These are phyloP conservation scores for Vombatus ursinus DNA, from an alignment of 2,113 vertebrate genomes.

Conservation along the genomic window DNA sequence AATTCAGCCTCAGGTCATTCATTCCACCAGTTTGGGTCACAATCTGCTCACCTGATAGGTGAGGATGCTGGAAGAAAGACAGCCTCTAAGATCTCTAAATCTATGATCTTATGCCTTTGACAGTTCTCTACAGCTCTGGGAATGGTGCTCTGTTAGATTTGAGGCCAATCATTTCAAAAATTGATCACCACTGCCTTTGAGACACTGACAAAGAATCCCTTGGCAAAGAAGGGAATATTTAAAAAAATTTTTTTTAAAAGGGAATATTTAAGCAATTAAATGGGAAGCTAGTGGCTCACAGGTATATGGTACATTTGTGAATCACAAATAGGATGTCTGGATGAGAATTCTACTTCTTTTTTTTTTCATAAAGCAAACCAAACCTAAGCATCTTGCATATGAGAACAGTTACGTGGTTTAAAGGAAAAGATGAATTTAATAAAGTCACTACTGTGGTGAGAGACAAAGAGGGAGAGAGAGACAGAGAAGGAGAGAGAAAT, in stretches of 20 bases:
- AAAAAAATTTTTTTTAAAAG: not conserved
- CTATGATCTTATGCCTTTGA: not conserved
- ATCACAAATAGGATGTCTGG: not conserved
- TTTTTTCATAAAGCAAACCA: not conserved
- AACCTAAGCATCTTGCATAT: too few relatives aligned
- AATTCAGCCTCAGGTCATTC: not conserved
- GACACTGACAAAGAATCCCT: not conserved
- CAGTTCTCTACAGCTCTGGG: not conserved
- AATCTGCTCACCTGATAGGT: not conserved
- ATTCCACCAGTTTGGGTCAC: not conserved
- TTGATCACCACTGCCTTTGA: not conserved
- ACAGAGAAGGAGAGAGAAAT: too few relatives aligned
- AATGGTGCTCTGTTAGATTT: not conserved
- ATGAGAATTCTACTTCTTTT: not conserved
- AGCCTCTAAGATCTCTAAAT: not conserved
- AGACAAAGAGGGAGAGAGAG: not conserved
- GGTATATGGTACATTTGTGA: not conserved
- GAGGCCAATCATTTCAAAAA: not conserved
- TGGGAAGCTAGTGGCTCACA: not conserved
- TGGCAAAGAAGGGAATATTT: not conserved
- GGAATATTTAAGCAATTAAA: not conserved
- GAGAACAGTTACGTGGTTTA: not conserved
- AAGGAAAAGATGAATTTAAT: not conserved
- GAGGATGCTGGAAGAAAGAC: not conserved
- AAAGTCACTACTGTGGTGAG: not conserved